phyloP scores from a whole-genome alignment of 2,113 vertebrate species.

The Salvelinus sp. region DNA sequence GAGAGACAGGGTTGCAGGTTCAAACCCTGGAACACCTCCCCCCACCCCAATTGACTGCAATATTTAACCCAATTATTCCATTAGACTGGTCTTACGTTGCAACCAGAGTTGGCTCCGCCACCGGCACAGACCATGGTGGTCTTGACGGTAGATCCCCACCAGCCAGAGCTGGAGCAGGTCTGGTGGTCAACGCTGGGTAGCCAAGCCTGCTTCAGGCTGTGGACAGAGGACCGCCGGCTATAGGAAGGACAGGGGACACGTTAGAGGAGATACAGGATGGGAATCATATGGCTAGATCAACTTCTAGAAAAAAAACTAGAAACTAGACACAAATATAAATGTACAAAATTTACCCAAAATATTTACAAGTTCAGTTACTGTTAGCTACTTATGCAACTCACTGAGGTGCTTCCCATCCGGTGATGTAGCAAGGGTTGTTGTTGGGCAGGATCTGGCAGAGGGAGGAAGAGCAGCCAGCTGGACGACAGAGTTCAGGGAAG shows the following conservation, averaged over 20 bases:
- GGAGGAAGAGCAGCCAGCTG: constrained; percentile 79
- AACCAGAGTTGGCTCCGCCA: constrained; percentile 77
- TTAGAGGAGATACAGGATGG: constrained; percentile 58
- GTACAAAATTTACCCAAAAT: too few species aligned
- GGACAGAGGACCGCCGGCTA: constrained; percentile 83
- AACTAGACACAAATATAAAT: too few species aligned
- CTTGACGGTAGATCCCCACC: constrained; percentile 86
- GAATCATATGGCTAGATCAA: too few species aligned
- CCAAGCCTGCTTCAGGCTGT: constrained; percentile 81
- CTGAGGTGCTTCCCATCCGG: constrained; percentile 85
- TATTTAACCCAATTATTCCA: too few species aligned
- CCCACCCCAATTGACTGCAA: too few species aligned
- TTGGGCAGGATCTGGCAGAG: constrained; percentile 69
- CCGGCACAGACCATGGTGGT: constrained; percentile 87
- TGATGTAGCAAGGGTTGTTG: constrained; percentile 79
- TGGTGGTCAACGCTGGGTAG: constrained; percentile 78
- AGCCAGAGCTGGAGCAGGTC: constrained; percentile 76
- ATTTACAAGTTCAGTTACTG: constrained; percentile 80
- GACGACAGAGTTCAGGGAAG: constrained; percentile 75
- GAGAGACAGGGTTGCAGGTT: too few species aligned
- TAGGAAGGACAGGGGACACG: constrained; percentile 53
- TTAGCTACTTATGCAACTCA: constrained; percentile 58
- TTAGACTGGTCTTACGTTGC: constrained; percentile 71
- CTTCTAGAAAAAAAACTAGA: too few species aligned
- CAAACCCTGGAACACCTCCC: too few species aligned